Base-by-base conservation (phyloP, 1,140 invertebrate species). In the Sipha flava region DNA sequence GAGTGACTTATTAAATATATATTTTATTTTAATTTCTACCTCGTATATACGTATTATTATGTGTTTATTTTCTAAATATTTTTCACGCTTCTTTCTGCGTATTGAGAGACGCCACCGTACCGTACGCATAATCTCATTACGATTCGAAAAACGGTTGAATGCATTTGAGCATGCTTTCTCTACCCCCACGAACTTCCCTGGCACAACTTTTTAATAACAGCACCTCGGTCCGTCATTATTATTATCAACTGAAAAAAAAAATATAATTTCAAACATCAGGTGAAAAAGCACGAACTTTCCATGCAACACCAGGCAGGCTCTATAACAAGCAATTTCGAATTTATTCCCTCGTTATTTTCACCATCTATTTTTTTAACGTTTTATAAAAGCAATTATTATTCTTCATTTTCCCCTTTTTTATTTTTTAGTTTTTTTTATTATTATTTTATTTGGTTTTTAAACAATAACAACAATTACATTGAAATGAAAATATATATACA, bases 331-430 rank as follows among this genome's bases (percentile, higher is more conserved):
- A 77, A 77, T 77, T 77, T 59, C 34, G 52, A 77, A 77, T 59
- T 77, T 77, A 77, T 77, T 77, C 23, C 49, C 73, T 77, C 73
- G 73, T 77, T 77, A 77, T 77, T 77, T 77, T 59, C 37, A 40
- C 73, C 73, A 43, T 77, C 52, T 57, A 77, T 59, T 59, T 43
- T 47, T 75, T 77, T 77, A 57, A 57, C 73, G 73, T 77, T 77
- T 77, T 77, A 77, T 54, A 77, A 77, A 77, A 77, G 73, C 73
- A 77, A 77, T 77, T 77, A 77, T 73, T 73, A 77, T 77, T 77
- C n/a, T 73, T 73, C 73, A 77, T 77, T 77, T 77, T 21, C 66
- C 66, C 64, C 29, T 54, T 26, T 75, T 16, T 31, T 37, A n/a
- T 7, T 18, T 40, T 40, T 40, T 40, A 6, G 4, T 40, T n/a